A percentile compares a stretch with the other conserved stretches of the same genome.
Conservation (phyloP, 2,888 invertebrate genomes). For the Marasmarcha lunaedactyla region DNA sequence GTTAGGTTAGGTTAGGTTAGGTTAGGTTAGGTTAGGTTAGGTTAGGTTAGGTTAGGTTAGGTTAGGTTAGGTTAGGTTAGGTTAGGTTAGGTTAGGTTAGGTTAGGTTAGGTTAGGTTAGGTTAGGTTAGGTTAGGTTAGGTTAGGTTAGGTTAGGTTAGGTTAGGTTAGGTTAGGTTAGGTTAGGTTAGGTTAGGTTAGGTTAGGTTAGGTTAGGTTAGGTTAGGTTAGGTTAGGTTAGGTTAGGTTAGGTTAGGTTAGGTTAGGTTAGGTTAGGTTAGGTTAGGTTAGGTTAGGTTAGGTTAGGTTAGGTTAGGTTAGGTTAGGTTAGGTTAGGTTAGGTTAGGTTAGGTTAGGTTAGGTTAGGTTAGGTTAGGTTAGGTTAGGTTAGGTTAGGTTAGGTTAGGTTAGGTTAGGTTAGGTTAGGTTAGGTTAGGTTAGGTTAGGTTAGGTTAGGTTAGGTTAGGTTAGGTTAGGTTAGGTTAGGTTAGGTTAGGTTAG, state of each 20-base stretch:
- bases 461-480: constrained; percentile 17
- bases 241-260: constrained; percentile 11
- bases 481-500: constrained; percentile 15
- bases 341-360: constrained; percentile 12
- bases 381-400: constrained; percentile 16
- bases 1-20: constrained; percentile 18
- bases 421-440: constrained; percentile 9
- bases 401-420: constrained; percentile 14
- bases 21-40: constrained; percentile 14
- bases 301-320: constrained; percentile 10
- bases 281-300: constrained; percentile 10
- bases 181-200: constrained; percentile 6
- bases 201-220: constrained; percentile 10
- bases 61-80: constrained; percentile 15
- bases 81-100: constrained; percentile 13
- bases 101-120: constrained; percentile 11
- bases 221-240: constrained; percentile 14
- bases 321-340: constrained; percentile 9
- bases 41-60: constrained; percentile 17
- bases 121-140: constrained; percentile 12
- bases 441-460: constrained; percentile 16
- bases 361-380: constrained; percentile 13
- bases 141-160: constrained; percentile 13
- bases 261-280: constrained; percentile 12
- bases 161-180: constrained; percentile 10